Conservation (phyloP, 2,797 vertebrate species). For the Rhabdophis nuchalis region DNA sequence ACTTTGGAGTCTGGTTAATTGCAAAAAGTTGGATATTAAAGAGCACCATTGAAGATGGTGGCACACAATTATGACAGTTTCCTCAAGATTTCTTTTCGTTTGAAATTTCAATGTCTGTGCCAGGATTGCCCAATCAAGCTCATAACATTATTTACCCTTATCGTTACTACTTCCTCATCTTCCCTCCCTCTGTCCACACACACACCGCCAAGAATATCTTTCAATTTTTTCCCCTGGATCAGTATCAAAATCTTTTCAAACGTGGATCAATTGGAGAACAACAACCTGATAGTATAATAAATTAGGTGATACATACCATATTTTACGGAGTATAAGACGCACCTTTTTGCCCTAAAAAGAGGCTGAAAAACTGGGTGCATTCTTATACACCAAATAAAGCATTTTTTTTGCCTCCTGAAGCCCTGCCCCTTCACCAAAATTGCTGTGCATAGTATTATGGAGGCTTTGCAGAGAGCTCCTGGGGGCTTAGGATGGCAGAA, state of each 20-base stretch:
- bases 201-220: rapidly evolving
- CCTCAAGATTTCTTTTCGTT: not conserved
- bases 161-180: not conserved
- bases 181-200: not conserved
- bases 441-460: no score
- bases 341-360: no score
- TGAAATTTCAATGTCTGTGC: not conserved
- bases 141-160: not conserved
- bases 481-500: no score
- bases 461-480: no score
- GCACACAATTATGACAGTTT: not conserved
- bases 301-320: not conserved
- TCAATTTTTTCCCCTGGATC: not conserved
- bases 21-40: not conserved
- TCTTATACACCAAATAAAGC: no score
- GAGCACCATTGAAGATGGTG: not conserved
- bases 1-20: not conserved
- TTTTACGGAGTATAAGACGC: no score
- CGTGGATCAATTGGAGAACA: not conserved
- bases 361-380: no score
- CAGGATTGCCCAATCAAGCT: not conserved
- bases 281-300: not conserved
- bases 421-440: no score
- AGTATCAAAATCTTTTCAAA: not conserved
- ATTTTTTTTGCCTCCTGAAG: no score